These are phyloP conservation scores for Hyla sarda DNA, from an alignment of 2,113 vertebrate species.

Conservation along the genomic window DNA sequence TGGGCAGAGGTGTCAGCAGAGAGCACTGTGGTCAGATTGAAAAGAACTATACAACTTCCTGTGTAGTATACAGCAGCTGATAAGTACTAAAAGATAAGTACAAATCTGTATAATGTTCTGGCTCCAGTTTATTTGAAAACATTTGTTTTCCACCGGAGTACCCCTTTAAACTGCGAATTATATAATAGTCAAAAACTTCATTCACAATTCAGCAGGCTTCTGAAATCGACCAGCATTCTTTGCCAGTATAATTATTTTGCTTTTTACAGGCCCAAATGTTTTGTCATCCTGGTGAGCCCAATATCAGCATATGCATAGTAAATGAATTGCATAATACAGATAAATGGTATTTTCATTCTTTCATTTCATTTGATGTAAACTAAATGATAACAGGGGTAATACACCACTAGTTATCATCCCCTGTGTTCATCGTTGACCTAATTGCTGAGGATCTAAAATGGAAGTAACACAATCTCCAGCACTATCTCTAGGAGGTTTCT, in stretches of 20 bases:
- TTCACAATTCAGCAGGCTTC: too few species aligned
- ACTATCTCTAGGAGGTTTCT: conserved; percentile 61
- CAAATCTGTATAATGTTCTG: too few species aligned
- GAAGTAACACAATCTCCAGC: conserved; percentile 60
- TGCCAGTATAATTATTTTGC: too few species aligned
- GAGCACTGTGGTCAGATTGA: too few species aligned
- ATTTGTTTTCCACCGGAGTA: too few species aligned
- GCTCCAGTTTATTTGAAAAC: too few species aligned
- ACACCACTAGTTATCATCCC: background rate
- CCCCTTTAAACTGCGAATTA: too few species aligned
- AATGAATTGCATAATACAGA: background rate
- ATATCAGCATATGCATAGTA: background rate
- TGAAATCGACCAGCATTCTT: background rate
- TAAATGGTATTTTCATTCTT: background rate
- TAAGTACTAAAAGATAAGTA: too few species aligned
- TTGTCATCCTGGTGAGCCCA: background rate
- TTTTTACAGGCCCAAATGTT: background rate
- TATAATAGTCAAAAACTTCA: too few species aligned
- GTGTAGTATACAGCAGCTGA: too few species aligned
- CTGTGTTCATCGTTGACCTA: conserved; percentile 65
- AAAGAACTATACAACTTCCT: too few species aligned
- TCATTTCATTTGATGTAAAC: conserved; percentile 28
- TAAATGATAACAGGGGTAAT: conserved; percentile 16
- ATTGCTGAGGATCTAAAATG: conserved; percentile 66
- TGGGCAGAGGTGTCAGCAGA: too few species aligned